Percentiles rank a stretch among this genome's conserved stretches.
Evolutionary conservation across 2,888 invertebrate species (phyloP).

Genomic region (Athetis lepigone): DNA sequence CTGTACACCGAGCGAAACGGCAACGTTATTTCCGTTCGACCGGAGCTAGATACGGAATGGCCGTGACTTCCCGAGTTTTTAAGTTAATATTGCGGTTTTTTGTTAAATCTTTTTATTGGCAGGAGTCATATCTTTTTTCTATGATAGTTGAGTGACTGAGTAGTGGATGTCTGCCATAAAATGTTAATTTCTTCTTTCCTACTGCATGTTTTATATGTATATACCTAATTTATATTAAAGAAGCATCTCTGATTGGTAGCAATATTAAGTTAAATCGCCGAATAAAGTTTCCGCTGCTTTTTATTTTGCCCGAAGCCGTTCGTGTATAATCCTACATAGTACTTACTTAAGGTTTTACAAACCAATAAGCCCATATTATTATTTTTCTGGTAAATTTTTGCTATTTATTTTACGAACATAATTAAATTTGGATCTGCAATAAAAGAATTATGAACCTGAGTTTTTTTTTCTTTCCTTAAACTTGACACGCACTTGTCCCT

Average conservation of each 20-base stretch:
- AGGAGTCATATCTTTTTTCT: background rate
- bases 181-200: background rate
- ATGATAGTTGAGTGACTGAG: background rate
- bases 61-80: constrained; percentile 18
- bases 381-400: too few species aligned
- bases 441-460: too few species aligned
- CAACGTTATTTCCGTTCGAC: constrained; percentile 54
- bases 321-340: constrained; percentile 9
- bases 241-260: background rate
- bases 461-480: too few species aligned
- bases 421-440: too few species aligned
- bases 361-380: too few species aligned
- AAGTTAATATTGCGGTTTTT: background rate
- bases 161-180: background rate
- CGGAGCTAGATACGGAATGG: constrained; percentile 31
- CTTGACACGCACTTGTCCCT: too few species aligned
- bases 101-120: background rate
- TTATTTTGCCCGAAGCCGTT: background rate
- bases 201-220: background rate
- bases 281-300: constrained; percentile 20
- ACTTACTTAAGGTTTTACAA: too few species aligned
- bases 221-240: background rate
- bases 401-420: too few species aligned
- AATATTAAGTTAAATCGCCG: constrained; percentile 2
- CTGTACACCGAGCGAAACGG: constrained; percentile 41